phyloP scores from a whole-genome alignment of 2,888 invertebrate genomes.

The Catocala fraxini region DNA sequence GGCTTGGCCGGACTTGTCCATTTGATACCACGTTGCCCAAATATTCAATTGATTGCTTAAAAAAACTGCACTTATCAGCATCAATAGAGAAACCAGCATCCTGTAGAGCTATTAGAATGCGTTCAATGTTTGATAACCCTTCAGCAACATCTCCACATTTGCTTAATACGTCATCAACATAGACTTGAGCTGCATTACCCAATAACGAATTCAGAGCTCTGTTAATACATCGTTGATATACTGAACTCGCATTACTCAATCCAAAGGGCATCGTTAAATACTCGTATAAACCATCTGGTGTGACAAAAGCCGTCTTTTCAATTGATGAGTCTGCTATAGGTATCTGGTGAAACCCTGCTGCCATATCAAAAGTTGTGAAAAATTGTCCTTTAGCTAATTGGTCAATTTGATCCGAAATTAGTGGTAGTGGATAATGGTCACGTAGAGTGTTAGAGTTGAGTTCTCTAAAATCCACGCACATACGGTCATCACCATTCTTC shows the following conservation, averaged over 20 bases:
- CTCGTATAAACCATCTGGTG: constrained; percentile 52
- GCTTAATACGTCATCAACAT: constrained; percentile 50
- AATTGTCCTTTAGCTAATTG: constrained; percentile 14
- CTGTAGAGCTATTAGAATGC: constrained; percentile 35
- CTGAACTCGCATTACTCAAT: constrained; percentile 44
- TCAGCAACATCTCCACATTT: constrained; percentile 29
- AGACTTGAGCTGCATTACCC: constrained; percentile 37
- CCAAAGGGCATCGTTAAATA: constrained; percentile 55
- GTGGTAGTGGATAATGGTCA: constrained; percentile 31
- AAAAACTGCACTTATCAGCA: constrained; percentile 41
- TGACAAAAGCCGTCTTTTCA: constrained; percentile 52
- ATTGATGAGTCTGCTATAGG: constrained; percentile 39
- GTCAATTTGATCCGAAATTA: no score
- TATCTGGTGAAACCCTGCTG: constrained; percentile 27
- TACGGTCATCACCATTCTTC: constrained; percentile 43
- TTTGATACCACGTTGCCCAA: constrained; percentile 44
- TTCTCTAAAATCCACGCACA: constrained; percentile 33
- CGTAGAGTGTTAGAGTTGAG: constrained; percentile 27
- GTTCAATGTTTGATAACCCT: constrained; percentile 36
- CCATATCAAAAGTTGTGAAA: constrained; percentile 12
- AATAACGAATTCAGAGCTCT: constrained; percentile 11
- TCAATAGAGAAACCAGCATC: constrained; percentile 51
- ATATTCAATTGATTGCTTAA: constrained; percentile 46
- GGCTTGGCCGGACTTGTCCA: constrained; percentile 49
- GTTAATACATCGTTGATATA: constrained; percentile 26